Conservation (phyloP, 2,113 vertebrate species). For the Coptodon rendalli region DNA sequence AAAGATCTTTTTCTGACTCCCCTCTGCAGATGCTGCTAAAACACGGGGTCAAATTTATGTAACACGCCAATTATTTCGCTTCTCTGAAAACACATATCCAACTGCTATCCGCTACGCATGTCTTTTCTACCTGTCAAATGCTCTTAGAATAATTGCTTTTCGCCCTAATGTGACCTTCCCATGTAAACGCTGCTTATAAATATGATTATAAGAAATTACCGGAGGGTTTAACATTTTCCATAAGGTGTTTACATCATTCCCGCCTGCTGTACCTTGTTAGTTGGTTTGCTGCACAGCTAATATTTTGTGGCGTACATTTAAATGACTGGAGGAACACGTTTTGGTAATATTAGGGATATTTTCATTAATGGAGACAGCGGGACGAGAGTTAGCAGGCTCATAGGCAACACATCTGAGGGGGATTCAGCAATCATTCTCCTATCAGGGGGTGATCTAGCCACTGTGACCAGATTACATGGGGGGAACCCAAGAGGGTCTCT, state of each 20-base stretch:
- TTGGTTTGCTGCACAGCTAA: not conserved
- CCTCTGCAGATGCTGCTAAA: not conserved
- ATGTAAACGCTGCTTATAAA: not conserved
- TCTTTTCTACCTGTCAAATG: not conserved
- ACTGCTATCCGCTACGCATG: not conserved
- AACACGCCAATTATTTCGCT: not conserved
- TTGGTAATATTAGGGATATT: not conserved
- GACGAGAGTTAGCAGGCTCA: not conserved
- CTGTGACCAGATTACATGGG: slow-evolving; percentile 64
- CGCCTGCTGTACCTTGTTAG: not conserved
- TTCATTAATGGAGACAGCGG: slow-evolving; percentile 37
- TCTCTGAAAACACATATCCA: not conserved
- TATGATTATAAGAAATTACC: not conserved
- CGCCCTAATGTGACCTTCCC: not conserved
- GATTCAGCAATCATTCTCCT: slow-evolving; percentile 47
- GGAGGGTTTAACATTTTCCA: not conserved
- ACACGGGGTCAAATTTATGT: not conserved
- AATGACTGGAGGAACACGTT: not conserved
- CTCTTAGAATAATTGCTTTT: not conserved
- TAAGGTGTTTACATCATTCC: not conserved
- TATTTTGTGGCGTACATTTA: not conserved
- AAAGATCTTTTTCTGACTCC: not conserved
- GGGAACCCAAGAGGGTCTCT: slow-evolving; percentile 53
- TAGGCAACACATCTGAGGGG: slow-evolving; percentile 11
- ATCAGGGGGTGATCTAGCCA: slow-evolving; percentile 57